Evolutionary conservation across 2,113 vertebrate species (phyloP).

Genomic region (Anthoscopus minutus): DNA sequence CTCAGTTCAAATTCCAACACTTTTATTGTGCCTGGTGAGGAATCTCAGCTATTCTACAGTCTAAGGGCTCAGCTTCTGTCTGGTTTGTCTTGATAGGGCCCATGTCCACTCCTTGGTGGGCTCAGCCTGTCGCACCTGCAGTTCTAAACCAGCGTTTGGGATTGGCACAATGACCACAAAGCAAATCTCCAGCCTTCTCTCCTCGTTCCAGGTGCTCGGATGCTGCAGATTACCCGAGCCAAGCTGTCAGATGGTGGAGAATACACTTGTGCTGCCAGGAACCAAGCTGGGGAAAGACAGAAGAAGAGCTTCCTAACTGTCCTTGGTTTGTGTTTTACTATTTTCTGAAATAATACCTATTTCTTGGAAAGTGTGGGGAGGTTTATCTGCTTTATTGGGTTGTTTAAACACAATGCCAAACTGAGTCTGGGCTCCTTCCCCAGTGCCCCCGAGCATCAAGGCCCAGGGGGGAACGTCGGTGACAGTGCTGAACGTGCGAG

Average conservation of each 20-base stretch:
- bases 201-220: constrained; percentile 79
- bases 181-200: neutral
- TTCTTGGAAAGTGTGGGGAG: neutral
- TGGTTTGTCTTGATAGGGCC: neutral
- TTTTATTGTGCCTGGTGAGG: constrained; percentile 88
- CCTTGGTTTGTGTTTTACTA: constrained; percentile 75
- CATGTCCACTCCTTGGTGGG: neutral
- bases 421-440: neutral
- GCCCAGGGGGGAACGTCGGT: constrained; percentile 76
- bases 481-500: constrained; percentile 75
- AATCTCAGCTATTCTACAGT: neutral
- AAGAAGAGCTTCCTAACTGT: constrained; percentile 86
- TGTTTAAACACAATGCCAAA: neutral
- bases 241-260: constrained; percentile 88
- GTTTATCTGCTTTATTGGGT: neutral
- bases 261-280: constrained; percentile 88
- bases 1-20: constrained; percentile 75
- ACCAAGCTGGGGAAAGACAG: constrained; percentile 86
- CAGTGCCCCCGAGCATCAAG: constrained; percentile 93
- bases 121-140: neutral
- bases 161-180: neutral
- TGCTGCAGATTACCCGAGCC: constrained; percentile 85
- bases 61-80: neutral
- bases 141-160: neutral
- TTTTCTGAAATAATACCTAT: neutral